A percentile compares a stretch with the other conserved stretches of the same genome.
Evolutionary conservation across 2,113 vertebrate genomes (phyloP).

Genomic region (Elgaria multicarinata): DNA sequence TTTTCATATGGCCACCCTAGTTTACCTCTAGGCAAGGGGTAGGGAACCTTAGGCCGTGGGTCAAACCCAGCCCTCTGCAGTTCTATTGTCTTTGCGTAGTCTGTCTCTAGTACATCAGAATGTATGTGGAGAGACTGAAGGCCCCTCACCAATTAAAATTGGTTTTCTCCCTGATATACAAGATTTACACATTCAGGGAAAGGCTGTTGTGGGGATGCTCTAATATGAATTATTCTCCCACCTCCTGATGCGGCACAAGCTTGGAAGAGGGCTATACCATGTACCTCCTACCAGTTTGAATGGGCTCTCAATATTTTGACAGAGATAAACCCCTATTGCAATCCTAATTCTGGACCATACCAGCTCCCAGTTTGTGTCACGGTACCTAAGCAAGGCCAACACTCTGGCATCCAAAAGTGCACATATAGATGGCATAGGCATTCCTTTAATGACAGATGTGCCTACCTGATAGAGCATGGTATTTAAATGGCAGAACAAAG

Average conservation of each 20-base stretch:
- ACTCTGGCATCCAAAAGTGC: not conserved
- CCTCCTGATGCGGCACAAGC: not conserved
- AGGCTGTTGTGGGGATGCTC: not conserved
- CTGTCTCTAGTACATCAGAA: not conserved
- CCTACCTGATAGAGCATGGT: constrained; percentile 54
- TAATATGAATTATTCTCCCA: not conserved
- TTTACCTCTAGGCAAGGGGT: too few relatives aligned
- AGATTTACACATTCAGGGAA: not conserved
- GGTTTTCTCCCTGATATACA: not conserved
- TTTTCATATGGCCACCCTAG: too few relatives aligned
- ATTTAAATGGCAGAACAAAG: constrained; percentile 57
- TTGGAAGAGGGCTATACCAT: not conserved
- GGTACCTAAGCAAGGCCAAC: not conserved
- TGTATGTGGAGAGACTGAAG: not conserved
- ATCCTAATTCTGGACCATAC: not conserved
- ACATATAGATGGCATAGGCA: not conserved
- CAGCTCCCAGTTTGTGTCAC: not conserved
- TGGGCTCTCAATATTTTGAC: not conserved
- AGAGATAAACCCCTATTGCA: not conserved
- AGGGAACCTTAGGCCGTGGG: too few relatives aligned
- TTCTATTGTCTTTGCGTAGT: not conserved
- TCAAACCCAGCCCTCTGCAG: too few relatives aligned
- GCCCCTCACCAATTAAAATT: not conserved
- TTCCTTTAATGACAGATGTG: not conserved
- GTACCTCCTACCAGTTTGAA: not conserved